phyloP scores from a whole-genome alignment of 2,888 invertebrate genomes.

The Nomada ferruginata region DNA sequence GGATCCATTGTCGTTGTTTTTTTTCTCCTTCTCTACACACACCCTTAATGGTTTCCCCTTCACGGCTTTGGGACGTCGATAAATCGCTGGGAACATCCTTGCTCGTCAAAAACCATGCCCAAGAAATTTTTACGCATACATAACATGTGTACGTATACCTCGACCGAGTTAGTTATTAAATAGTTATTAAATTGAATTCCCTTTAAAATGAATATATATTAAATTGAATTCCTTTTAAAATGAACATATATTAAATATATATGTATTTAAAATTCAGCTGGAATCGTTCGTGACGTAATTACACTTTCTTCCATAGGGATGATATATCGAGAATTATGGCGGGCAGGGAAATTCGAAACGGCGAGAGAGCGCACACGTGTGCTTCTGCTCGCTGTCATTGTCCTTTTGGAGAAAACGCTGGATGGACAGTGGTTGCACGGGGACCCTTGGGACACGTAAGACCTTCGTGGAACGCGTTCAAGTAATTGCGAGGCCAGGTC shows the following conservation, averaged over 20 bases:
- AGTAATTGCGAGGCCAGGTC: constrained; percentile 19
- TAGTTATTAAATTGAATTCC: too few species aligned
- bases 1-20: constrained; percentile 51
- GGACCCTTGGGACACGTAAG: constrained; percentile 20
- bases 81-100: too few species aligned
- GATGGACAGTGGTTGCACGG: background rate
- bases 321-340: background rate
- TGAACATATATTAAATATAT: too few species aligned
- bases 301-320: background rate
- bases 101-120: too few species aligned
- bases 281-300: background rate
- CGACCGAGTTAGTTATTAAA: too few species aligned
- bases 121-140: too few species aligned
- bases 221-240: too few species aligned
- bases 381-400: constrained; percentile 21
- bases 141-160: too few species aligned
- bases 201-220: too few species aligned
- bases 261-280: too few species aligned
- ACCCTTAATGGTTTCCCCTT: background rate
- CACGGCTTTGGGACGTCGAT: background rate
- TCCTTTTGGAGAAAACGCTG: constrained; percentile 17
- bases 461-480: constrained; percentile 11
- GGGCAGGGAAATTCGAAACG: background rate
- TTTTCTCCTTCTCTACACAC: constrained; percentile 16
- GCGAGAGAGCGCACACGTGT: background rate